These are phyloP conservation scores for Melopsittacus undulatus DNA, from an alignment of 2,797 vertebrate species.

Conservation along the genomic window DNA sequence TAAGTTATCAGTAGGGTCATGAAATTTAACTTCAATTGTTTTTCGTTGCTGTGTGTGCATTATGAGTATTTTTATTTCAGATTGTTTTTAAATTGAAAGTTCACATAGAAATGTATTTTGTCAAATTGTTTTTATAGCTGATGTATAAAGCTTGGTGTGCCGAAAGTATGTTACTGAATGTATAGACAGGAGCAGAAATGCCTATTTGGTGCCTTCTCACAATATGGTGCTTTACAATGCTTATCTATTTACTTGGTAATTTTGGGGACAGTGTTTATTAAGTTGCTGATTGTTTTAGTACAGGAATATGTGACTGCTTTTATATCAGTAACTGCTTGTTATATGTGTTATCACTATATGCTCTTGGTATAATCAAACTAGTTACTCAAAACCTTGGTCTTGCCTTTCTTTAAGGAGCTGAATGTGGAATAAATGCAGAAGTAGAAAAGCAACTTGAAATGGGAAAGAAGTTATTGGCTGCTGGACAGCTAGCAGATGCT, in stretches of 20 bases:
- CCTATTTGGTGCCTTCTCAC: not conserved
- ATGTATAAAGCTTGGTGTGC: not conserved
- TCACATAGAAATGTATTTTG: not conserved
- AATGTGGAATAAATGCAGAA: constrained; percentile 89
- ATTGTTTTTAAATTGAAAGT: not conserved
- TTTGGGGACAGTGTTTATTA: not conserved
- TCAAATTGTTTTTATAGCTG: not conserved
- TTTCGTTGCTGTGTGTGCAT: not conserved
- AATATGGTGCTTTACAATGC: not conserved
- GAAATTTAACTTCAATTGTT: not conserved
- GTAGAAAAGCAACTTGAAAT: constrained; percentile 96
- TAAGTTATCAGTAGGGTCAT: not conserved
- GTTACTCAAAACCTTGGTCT: not conserved
- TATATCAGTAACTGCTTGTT: accelerated
- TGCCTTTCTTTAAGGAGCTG: constrained; percentile 81
- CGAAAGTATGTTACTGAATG: not conserved
- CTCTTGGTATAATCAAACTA: not conserved
- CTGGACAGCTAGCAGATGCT: constrained; percentile 95
- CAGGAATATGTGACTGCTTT: not conserved
- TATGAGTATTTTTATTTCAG: not conserved
- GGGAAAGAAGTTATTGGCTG: constrained; percentile 97
- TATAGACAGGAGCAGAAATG: not conserved
- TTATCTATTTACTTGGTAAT: not conserved
- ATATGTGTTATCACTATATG: not conserved
- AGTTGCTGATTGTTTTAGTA: not conserved